These are phyloP conservation scores for Phallusia fumigata DNA, from an alignment of 23 tunicate species.

Conservation along the genomic window DNA sequence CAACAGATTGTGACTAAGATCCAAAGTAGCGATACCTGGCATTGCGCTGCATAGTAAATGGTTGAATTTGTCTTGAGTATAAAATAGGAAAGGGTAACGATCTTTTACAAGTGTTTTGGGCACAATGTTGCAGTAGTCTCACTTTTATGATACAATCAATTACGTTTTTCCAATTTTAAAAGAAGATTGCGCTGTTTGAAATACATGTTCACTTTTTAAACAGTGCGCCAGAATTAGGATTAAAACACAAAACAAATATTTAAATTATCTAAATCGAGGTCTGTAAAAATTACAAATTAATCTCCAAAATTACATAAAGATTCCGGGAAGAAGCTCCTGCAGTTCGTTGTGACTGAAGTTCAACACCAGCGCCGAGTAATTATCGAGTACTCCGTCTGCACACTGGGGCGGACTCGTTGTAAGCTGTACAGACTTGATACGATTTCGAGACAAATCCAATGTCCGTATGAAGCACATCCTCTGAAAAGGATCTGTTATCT, in stretches of 20 bases:
- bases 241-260: neutral
- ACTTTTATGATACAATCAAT: too few species aligned
- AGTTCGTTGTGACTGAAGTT: neutral
- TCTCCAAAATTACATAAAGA: neutral
- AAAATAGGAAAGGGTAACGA: neutral
- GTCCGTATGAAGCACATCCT: neutral
- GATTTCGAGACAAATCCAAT: neutral
- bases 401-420: too few species aligned
- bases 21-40: neutral
- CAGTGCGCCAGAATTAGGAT: too few species aligned
- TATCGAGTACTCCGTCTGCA: too few species aligned
- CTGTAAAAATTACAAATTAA: neutral
- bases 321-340: neutral
- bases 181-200: neutral
- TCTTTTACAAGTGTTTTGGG: too few species aligned
- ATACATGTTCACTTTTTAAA: slow-evolving; percentile 1
- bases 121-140: too few species aligned
- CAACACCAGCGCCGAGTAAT: neutral
- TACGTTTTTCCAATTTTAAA: too few species aligned
- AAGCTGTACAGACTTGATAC: neutral
- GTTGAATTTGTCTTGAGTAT: too few species aligned
- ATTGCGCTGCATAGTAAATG: neutral
- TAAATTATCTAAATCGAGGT: neutral
- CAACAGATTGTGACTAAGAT: neutral
- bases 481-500: neutral